Percentiles rank a stretch among this genome's conserved stretches.
Conservation (phyloP, 2,797 vertebrate genomes). For the Melanogrammus aeglefinus region DNA sequence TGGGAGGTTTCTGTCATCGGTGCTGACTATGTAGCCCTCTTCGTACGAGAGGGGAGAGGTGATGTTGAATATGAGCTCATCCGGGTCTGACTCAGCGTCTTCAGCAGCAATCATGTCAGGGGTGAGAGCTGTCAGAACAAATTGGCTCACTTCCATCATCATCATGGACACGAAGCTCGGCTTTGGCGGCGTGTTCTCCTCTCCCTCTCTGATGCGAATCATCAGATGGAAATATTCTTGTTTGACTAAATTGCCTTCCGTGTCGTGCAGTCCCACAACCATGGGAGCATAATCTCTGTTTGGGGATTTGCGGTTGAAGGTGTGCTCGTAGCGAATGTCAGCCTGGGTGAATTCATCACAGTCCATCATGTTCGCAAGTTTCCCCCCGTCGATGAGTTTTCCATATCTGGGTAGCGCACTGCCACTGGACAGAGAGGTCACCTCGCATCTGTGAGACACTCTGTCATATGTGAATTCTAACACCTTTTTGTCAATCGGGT, state of each 20-base stretch:
- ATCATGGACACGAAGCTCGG: constrained; percentile 96
- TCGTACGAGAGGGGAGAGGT: constrained; percentile 84
- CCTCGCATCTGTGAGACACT: constrained; percentile 78
- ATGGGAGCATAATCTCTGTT: constrained; percentile 91
- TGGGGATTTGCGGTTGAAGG: constrained; percentile 78
- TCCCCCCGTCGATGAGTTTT: constrained; percentile 72
- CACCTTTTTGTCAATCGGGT: constrained; percentile 78
- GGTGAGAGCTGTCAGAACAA: constrained; percentile 90
- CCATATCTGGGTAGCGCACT: constrained; percentile 84
- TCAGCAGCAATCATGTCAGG: constrained; percentile 91
- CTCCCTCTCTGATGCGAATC: constrained; percentile 83
- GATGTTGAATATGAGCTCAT: constrained; percentile 89
- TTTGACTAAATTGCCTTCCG: constrained; percentile 78
- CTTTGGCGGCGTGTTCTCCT: constrained; percentile 85
- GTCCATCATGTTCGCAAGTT: constrained; percentile 77
- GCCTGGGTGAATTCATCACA: constrained; percentile 84
- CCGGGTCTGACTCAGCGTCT: constrained; percentile 81
- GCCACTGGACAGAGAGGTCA: constrained; percentile 72
- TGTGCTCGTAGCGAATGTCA: constrained; percentile 85
- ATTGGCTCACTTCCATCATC: constrained; percentile 97
- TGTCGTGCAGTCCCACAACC: constrained; percentile 85
- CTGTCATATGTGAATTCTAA: constrained; percentile 86
- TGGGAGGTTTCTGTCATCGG: constrained; percentile 89
- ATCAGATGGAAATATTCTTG: constrained; percentile 91
- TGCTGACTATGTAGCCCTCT: constrained; percentile 92